Base-by-base conservation (phyloP, 2,797 vertebrate genomes). In the Gallinago nigripennis region DNA sequence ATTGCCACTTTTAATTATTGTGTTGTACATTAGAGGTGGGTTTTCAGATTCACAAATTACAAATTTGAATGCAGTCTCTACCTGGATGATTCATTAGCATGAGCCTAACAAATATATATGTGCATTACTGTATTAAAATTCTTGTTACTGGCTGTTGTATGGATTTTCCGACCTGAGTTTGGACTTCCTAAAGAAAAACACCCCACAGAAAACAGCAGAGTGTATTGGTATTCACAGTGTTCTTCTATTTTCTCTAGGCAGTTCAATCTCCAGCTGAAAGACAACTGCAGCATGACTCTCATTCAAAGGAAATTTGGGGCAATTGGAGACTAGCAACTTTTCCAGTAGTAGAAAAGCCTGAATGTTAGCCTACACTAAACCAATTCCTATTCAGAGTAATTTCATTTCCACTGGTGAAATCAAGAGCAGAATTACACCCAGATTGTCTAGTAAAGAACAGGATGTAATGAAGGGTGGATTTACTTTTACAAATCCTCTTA, bases 401-500 rank as follows among this genome's bases (percentile, higher is more conserved):
- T 96, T 88, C 46, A 73, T 88, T 92, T 88, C 73, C 80, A 73
- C 58, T 18, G 51, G 18, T 91, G 65, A 94, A 95, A 92, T 81
- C 58, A 90, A 92, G 87, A 94, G 58, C 70, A 92, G 87, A 96
- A 83, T 88, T 90, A 94, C 41, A 35, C 30, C 58, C 54, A 72
- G 66, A 88, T 76, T 88, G 77, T 66, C 81, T 93, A 63, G 56
- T 64, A 86, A 88, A 92, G 80, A 91, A 57, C 50, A 70, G 73
- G 77, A 81, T 46, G 70, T 71, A 95, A 95, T 73, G 90, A 97
- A 94, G 64, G 58, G 39, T 63, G 85, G 91, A 94, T 89, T 96
- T 94, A 50, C 37, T 94, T 75, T 68, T 61, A 86, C 63, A 90
- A 96, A 96, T 95, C 87, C 85, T 96, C 91, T 94, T 94, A 94